A percentile compares a stretch with the other conserved stretches of the same genome.
phyloP scores from a whole-genome alignment of 1,140 invertebrate genomes.

The Meloidogyne hapla region DNA sequence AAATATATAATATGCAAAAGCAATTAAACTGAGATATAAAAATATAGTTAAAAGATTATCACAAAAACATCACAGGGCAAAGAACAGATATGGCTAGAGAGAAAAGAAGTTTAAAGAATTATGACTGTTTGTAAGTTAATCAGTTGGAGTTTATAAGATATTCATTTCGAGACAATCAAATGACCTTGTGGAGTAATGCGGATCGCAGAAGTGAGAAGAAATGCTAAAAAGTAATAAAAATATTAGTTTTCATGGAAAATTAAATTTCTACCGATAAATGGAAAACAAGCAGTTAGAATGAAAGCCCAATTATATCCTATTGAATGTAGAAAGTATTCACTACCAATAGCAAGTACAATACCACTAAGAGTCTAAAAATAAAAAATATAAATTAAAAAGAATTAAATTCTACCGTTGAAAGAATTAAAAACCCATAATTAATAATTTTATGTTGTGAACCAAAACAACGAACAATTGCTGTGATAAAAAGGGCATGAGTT shows the following conservation, averaged over 20 bases:
- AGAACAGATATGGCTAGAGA: not conserved
- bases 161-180: constrained; percentile 42
- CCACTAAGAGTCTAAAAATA: constrained; percentile 53
- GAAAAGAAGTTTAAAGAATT: not conserved
- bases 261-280: constrained; percentile 49
- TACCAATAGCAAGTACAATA: constrained; percentile 49
- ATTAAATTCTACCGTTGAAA: constrained; percentile 55
- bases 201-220: constrained; percentile 55
- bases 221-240: constrained; percentile 47
- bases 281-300: constrained; percentile 58
- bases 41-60: not conserved
- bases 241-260: constrained; percentile 9
- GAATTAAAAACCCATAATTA: constrained; percentile 61
- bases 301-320: constrained; percentile 61
- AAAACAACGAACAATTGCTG: constrained; percentile 59
- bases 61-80: not conserved
- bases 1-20: too few species aligned
- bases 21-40: not conserved
- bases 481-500: constrained; percentile 61
- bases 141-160: too few species aligned
- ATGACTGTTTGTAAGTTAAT: too few species aligned
- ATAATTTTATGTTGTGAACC: constrained; percentile 55
- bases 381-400: not conserved
- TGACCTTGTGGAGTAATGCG: constrained; percentile 60
- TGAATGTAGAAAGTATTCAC: constrained; percentile 52